Evolutionary conservation across 2,888 invertebrate species (phyloP), one percentile per base, ranked within the genome.

Genomic region (Zaprionus lineosus): DNA sequence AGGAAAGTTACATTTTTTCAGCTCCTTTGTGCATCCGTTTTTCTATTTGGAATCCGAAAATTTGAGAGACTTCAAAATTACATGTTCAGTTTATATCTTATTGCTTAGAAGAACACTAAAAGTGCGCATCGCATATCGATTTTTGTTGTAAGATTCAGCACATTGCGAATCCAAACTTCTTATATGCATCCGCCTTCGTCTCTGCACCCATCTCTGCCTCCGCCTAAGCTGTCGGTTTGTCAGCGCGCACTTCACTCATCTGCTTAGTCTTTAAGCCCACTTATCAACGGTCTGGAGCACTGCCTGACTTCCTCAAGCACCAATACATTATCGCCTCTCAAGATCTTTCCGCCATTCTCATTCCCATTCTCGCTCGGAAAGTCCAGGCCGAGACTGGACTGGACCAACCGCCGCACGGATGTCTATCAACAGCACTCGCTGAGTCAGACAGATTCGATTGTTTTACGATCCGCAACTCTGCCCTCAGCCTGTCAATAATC

Each of bases 401-500:
- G 28, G 28, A 26, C 29, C 43, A 16, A 26, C n/a, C 31, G n/a
- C 44, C 39, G 47, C 16, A 28, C 43, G 37, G 40, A 51, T 50
- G 58, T 75, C 75, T 58, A 70, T 75, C 67, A 67, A 40, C 73
- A 43, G 40, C 56, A 39, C 58, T 50, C 57, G 36, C 44, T 14
- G 50, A 18, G 47, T 29, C 51, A 18, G 37, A 55, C 28, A 48
- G 29, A 47, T 48, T 34, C 60, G 18, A 70, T 71, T 70, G 66
- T 70, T 72, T 74, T 53, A 73, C 70, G 75, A 58, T 58, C 59
- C 47, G 75, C 75, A 74, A 71, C 53, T 61, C 51, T 31, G 43
- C 44, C n/a, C n/a, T n/a, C n/a, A n/a, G 39, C 39, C 70, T 67
- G 71, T 71, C 77, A 77, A 77, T 77, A 74, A 61, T 71, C 40